Percentiles rank a stretch among this genome's conserved stretches.
These are phyloP conservation scores for Tinea trinotella DNA, from an alignment of 2,888 invertebrate species.

Conservation along the genomic window DNA sequence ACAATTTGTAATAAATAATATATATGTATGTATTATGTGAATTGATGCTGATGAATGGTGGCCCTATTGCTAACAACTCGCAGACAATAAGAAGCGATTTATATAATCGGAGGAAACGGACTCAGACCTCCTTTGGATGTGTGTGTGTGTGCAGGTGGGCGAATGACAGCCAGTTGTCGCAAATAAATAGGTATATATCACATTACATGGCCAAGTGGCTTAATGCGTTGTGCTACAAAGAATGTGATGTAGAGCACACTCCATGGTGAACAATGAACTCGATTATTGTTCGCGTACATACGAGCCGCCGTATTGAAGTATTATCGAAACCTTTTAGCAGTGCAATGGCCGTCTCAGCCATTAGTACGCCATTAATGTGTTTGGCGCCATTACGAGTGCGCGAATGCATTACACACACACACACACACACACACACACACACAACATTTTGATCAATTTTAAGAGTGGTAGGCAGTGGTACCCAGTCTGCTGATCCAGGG, in stretches of 20 bases:
- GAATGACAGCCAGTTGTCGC: neutral
- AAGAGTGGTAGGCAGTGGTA: no score
- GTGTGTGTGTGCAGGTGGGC: neutral
- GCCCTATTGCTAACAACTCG: neutral
- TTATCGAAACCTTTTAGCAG: neutral
- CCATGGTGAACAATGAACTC: neutral
- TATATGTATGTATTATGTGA: no score
- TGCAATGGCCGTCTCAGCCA: neutral
- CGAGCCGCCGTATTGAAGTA: neutral
- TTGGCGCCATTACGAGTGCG: no score
- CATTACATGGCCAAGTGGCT: neutral
- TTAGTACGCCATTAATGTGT: neutral
- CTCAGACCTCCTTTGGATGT: neutral
- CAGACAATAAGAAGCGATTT: conserved; percentile 10
- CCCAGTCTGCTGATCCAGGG: no score
- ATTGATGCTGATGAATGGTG: neutral
- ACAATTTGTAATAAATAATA: no score
- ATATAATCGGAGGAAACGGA: conserved; percentile 9
- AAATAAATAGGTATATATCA: no score
- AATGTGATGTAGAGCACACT: neutral
- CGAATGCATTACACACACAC: no score
- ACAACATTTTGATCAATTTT: no score
- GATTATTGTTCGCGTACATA: neutral
- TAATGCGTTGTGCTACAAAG: neutral
- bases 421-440: no score